Evolutionary conservation across 2,113 vertebrate genomes (phyloP).

Genomic region (Hypomesus transpacificus): DNA sequence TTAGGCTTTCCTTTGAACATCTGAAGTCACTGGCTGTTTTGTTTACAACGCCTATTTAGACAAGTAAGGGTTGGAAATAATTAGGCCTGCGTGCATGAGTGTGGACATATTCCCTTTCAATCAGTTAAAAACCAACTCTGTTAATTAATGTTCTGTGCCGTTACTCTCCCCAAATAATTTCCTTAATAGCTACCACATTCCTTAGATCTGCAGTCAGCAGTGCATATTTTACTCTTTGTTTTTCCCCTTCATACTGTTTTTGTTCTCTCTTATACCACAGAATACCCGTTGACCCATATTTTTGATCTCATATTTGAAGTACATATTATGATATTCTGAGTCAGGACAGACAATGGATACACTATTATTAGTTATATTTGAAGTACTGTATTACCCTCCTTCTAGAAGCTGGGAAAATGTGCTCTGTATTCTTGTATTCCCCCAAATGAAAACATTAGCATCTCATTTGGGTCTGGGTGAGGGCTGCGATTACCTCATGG

Average conservation of each 20-base stretch:
- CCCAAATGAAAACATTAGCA: slow-evolving; percentile 61
- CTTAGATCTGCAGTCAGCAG: slow-evolving; percentile 72
- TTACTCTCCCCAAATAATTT: slow-evolving; percentile 69
- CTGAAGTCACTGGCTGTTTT: slow-evolving; percentile 64
- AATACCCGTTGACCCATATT: slow-evolving; percentile 75
- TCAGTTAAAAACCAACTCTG: slow-evolving; percentile 65
- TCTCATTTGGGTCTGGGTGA: slow-evolving; percentile 62
- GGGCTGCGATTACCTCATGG: slow-evolving; percentile 60
- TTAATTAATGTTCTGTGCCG: slow-evolving; percentile 73
- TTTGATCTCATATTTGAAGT: slow-evolving; percentile 65
- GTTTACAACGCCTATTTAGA: slow-evolving; percentile 71
- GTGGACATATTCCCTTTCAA: slow-evolving; percentile 67
- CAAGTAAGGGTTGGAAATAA: slow-evolving; percentile 71
- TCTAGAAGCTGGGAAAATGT: slow-evolving; percentile 49
- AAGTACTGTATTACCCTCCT: slow-evolving; percentile 42
- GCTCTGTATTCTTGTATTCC: slow-evolving; percentile 55
- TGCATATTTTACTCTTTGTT: slow-evolving; percentile 63
- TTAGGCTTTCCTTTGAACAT: slow-evolving; percentile 66
- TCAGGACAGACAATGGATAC: slow-evolving; percentile 37
- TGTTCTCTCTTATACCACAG: slow-evolving; percentile 36
- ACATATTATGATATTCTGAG: slow-evolving; percentile 51
- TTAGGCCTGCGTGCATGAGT: slow-evolving; percentile 55
- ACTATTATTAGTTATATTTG: slow-evolving; percentile 67
- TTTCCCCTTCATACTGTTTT: slow-evolving; percentile 37
- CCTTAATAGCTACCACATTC: slow-evolving; percentile 62